Base-by-base conservation (phyloP, 2,797 vertebrate species). In the Cottoperca gobio region DNA sequence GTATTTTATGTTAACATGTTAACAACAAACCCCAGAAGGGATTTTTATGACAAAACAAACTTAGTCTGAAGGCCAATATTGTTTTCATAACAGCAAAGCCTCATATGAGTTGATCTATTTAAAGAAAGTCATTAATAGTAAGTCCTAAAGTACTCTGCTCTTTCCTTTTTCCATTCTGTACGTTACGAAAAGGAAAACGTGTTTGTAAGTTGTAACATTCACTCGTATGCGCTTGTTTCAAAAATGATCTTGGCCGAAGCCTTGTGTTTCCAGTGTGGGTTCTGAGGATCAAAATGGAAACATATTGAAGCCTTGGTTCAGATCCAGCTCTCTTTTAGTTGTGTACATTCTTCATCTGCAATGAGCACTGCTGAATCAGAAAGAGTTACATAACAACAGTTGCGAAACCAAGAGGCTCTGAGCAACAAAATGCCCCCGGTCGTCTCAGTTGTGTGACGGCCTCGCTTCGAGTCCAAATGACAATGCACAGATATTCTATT, bases 231-330 rank as follows among this genome's bases (percentile, higher is more conserved):
- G 79, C 88, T 91, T 88, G 86, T 93, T 92, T 89, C 75, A 86
- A 87, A 91, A 89, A 79, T 48, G 83, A 69, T 89, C 83, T 93
- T 93, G 92, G 93, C 90, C 8, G 5, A 52, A 68, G 78, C 72
- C 21, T 14, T 53, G 54, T 88, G 83, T 93, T 93, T 94, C 92
- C 92, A 92, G 82, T 78, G 88, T 87, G 85, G 90, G 82, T 91
- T 92, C 84, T 68, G 88, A 83, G 85, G 85, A 87, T 85, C 79
- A 87, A 93, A 93, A 92, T 92, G 90, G 81, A 93, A 94, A 93
- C 90, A 92, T 76, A 91, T 89, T 92, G 90, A 84, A 86, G 83
- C 60, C 79, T 67, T 74, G 68, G 77, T 86, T 60, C 81, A 24
- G 75, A 82, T 91, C 89, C 91, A 92, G 84, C 81, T 86, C 85